phyloP scores from a whole-genome alignment of 2,888 invertebrate species.

The Tortricodes alternella region DNA sequence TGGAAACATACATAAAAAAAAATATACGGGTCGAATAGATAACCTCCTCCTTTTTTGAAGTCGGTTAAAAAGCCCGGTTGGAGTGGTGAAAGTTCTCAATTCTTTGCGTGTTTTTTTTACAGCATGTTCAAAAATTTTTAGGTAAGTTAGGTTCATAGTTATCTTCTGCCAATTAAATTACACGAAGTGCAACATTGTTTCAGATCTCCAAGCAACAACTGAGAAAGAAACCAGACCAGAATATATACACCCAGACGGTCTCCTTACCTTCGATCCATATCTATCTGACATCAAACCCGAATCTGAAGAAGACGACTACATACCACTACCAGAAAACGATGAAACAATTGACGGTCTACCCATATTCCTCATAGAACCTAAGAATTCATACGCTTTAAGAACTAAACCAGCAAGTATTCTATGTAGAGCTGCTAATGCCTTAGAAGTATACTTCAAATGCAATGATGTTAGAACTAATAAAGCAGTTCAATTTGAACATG shows the following conservation, averaged over 20 bases:
- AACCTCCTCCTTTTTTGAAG: too few species aligned
- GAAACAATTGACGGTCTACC: constrained; percentile 88
- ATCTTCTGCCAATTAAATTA: too few species aligned
- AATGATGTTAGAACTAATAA: constrained; percentile 84
- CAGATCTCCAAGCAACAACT: constrained; percentile 68
- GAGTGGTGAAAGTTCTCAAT: too few species aligned
- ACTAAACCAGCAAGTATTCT: constrained; percentile 93
- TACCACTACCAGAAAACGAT: constrained; percentile 80
- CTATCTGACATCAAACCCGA: constrained; percentile 70
- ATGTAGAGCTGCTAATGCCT: constrained; percentile 94
- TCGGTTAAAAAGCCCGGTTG: too few species aligned
- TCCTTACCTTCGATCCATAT: constrained; percentile 71
- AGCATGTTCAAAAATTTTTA: too few species aligned
- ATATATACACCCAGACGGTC: constrained; percentile 73
- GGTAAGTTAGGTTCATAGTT: too few species aligned
- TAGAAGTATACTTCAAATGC: constrained; percentile 91
- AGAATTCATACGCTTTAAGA: constrained; percentile 93
- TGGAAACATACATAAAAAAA: too few species aligned
- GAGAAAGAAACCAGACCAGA: constrained; percentile 71
- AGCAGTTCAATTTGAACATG: constrained; percentile 87
- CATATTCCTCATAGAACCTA: constrained; percentile 93
- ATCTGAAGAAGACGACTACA: constrained; percentile 75
- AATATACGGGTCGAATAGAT: too few species aligned
- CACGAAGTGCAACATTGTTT: constrained; percentile 43
- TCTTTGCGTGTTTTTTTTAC: too few species aligned